phyloP scores from a whole-genome alignment of 2,797 vertebrate genomes.

The Muscicapa comitata region DNA sequence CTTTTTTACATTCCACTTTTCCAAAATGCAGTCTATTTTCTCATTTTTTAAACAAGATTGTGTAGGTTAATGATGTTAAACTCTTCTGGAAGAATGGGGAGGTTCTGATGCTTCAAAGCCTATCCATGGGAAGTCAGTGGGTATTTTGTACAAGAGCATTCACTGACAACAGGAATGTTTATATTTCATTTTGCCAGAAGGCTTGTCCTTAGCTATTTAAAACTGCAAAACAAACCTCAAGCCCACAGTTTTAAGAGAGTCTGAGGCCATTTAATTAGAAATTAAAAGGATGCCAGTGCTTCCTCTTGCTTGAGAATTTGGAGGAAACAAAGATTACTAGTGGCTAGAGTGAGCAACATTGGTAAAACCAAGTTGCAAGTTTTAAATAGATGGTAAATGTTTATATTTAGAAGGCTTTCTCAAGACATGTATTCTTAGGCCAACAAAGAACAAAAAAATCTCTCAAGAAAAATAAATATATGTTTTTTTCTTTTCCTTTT shows the following conservation, averaged over 20 bases:
- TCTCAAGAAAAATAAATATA: neutral
- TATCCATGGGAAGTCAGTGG: neutral
- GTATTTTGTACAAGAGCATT: neutral
- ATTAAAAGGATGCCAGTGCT: neutral
- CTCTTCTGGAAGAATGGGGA: neutral
- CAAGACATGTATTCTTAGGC: neutral
- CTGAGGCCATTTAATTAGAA: neutral
- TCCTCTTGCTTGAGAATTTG: neutral
- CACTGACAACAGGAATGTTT: neutral
- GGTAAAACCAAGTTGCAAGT: neutral
- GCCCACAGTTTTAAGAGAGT: neutral
- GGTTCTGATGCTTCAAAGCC: neutral
- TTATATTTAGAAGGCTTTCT: neutral
- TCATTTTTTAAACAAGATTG: neutral
- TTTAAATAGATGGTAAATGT: neutral
- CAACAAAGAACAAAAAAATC: neutral
- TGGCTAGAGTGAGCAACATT: neutral
- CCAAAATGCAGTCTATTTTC: neutral
- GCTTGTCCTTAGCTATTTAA: neutral
- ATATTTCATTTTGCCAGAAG: neutral
- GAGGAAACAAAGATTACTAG: neutral
- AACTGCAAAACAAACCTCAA: neutral
- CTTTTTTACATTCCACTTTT: neutral
- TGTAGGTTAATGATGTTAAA: neutral
- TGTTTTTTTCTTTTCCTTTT: neutral